Base-by-base conservation (phyloP, 2,888 invertebrate genomes). In the Ophion obscuratus region DNA sequence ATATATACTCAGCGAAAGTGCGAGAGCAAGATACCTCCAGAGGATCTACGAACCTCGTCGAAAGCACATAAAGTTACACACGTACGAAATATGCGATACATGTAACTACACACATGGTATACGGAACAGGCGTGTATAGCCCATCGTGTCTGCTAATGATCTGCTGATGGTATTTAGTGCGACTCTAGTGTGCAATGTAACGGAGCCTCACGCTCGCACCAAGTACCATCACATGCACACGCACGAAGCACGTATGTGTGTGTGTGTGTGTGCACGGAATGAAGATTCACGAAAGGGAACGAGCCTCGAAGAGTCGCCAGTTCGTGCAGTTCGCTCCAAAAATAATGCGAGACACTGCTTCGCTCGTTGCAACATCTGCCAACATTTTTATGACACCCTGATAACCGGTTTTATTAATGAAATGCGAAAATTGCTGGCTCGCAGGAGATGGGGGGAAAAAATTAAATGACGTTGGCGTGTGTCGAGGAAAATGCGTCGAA, bases 161-260 rank as follows among this genome's bases (percentile, higher is more conserved):
- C 82, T 82, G 85, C 85, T 88, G 83, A 88, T 84, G 88, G 85
- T 88, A 84, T 87, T 87, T 82, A 85, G 83, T 85, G 82, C 67
- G 83, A 73, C 86, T 86, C 76, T 64, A 68, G 53, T 53, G 17
- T 84, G 82, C 81, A 80, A 83, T 81, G 83, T 79, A 68, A 61
- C 82, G 61, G 71, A 75, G 71, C 71, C 64, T 53, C 53, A 57
- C 62, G 27, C 40, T 67, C 31, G 44, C 66, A 79, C 59, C 75
- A 62, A 44, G 75, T 87, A 76, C 20, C 68, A 57, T 47, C 11
- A 40, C 14, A 3, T 14, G 40, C 40, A 20, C n/a, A 62, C 44
- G 20, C 14, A 70, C 4, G 77, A 44, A 66, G 40, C 9, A 40
- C 7, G 40, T 40, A 9, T 40, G 9, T 9, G 40, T 9, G 40